Conservation (phyloP, 2,888 invertebrate genomes). For the Camponotus fellah region DNA sequence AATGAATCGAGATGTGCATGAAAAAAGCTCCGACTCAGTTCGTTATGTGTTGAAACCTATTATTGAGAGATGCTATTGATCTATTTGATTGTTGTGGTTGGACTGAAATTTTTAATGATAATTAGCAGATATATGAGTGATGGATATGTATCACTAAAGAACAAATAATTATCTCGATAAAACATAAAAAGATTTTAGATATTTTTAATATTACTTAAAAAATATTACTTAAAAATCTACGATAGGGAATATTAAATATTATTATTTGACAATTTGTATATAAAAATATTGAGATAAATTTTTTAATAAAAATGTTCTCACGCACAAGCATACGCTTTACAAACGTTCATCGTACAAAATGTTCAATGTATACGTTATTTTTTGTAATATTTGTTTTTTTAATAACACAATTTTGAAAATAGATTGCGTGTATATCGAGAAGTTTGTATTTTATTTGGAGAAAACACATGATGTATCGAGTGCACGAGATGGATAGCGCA, state of each 20-base stretch:
- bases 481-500: conserved; percentile 25
- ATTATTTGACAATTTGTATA: not conserved
- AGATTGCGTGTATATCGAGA: conserved; percentile 22
- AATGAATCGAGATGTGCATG: not conserved
- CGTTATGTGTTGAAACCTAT: not conserved
- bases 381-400: conserved; percentile 19
- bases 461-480: conserved; percentile 32
- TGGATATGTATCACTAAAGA: not conserved
- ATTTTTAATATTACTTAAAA: not conserved
- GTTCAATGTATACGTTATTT: not conserved
- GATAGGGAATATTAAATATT: not conserved
- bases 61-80: not conserved
- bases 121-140: not conserved
- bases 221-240: not conserved
- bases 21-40: not conserved
- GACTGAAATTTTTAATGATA: not conserved
- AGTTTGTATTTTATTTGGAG: conserved; percentile 38
- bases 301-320: conserved; percentile 11
- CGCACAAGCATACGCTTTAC: not conserved
- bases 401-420: conserved; percentile 37
- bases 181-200: not conserved
- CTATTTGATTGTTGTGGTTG: not conserved
- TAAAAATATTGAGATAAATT: not conserved
- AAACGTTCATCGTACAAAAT: not conserved
- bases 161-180: not conserved